Evolutionary conservation across 1,140 invertebrate genomes (phyloP).

Genomic region (Ephestia elutella): DNA sequence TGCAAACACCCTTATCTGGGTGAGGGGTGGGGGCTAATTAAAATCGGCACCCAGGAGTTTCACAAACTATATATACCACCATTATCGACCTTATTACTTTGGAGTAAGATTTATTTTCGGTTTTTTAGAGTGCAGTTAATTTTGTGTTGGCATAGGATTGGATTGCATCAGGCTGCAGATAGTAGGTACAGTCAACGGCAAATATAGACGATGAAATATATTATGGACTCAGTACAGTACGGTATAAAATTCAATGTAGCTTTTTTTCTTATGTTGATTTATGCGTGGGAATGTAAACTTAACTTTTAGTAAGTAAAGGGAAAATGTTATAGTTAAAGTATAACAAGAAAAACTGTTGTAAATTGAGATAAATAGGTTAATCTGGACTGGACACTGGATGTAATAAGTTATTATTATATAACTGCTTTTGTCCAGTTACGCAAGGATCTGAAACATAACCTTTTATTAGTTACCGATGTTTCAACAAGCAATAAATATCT

Average conservation of each 20-base stretch:
- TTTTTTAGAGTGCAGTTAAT: neutral
- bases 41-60: conserved; percentile 57
- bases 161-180: conserved; percentile 36
- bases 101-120: conserved; percentile 25
- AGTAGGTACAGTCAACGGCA: conserved; percentile 13
- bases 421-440: too few relatives aligned
- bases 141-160: conserved; percentile 26
- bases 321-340: neutral
- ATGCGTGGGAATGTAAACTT: conserved; percentile 19
- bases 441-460: too few relatives aligned
- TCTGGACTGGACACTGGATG: too few relatives aligned
- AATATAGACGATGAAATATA: conserved; percentile 45
- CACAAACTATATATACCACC: conserved; percentile 21
- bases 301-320: neutral
- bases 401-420: too few relatives aligned
- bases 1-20: conserved; percentile 70
- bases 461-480: too few relatives aligned
- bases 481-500: too few relatives aligned
- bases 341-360: too few relatives aligned
- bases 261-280: too few relatives aligned
- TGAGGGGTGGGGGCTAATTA: conserved; percentile 57
- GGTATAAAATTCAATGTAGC: neutral
- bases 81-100: conserved; percentile 17
- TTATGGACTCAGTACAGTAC: neutral
- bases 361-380: too few relatives aligned